Evolutionary conservation across 1,140 invertebrate genomes (phyloP).

Genomic region (Philaenus spumarius): DNA sequence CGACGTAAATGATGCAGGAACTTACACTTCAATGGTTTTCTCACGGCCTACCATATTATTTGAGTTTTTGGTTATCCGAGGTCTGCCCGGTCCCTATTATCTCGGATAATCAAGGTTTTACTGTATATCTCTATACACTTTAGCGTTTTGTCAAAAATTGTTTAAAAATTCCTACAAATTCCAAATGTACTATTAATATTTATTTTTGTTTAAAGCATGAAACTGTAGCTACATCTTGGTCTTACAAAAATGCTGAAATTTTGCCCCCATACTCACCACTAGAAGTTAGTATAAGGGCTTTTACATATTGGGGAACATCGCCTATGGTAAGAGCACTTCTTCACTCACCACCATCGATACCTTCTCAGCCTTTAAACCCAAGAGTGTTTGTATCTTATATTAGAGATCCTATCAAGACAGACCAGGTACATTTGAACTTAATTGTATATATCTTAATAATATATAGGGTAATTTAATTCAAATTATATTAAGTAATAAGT

Average conservation of each 20-base stretch:
- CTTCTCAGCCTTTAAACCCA: slow-evolving; percentile 59
- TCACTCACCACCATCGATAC: slow-evolving; percentile 61
- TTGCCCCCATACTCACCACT: slow-evolving; percentile 60
- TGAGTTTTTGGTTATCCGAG: no score
- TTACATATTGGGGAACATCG: slow-evolving; percentile 77
- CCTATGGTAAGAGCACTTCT: slow-evolving; percentile 48
- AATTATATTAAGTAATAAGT: no score
- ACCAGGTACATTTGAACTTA: slow-evolving; percentile 33
- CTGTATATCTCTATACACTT: slow-evolving; percentile 43
- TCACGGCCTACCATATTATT: no score
- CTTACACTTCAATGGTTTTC: no score
- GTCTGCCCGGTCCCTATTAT: no score
- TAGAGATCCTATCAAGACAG: slow-evolving; percentile 38
- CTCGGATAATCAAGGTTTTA: no score
- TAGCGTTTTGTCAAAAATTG: slow-evolving; percentile 39
- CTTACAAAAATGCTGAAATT: slow-evolving; percentile 42
- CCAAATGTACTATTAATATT: slow-evolving; percentile 33
- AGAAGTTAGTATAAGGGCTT: slow-evolving; percentile 64
- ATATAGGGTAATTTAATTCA: no score
- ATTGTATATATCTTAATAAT: no score
- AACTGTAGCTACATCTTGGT: slow-evolving; percentile 32
- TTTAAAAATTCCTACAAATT: slow-evolving; percentile 41
- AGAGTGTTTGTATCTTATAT: slow-evolving; percentile 55
- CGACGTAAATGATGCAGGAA: no score
- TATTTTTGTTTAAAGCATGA: slow-evolving; percentile 32